Base-by-base conservation (phyloP, 2,797 vertebrate species). In the Brachymystax lenok region DNA sequence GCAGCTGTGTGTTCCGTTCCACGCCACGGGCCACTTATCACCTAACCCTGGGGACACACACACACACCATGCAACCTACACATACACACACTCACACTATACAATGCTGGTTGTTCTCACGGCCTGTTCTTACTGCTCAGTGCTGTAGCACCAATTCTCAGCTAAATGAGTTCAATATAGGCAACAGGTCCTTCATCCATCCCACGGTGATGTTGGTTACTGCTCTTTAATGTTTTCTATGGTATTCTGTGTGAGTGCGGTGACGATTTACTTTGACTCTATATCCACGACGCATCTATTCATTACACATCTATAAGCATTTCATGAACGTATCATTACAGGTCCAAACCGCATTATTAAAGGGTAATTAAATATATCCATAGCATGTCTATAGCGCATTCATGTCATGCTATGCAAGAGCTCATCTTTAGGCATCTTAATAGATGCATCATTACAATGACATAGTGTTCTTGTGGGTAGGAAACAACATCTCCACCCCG, bases 11-110 rank as follows among this genome's bases (percentile, higher is more conserved):
- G 88, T 87, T 91, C 80, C 85, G 84, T 59, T 59, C 78, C 21
- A 56, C 85, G 88, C 73, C 86, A 77, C 79, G 75, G 85, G 88
- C 88, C 91, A 93, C 93, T 94, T 94, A 94, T 94, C 92, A 92
- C 90, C 77, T 71, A 77, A 79, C 92, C 90, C 91, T 0, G 61
- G 92, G 92, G 93, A 94, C 19, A 27, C 69, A 30, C 66, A 30
- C 66, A 17, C 69, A 12, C 40, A 24, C 46, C 3, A 40, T 6
- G 35, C 19, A 35, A 46, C 68, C 40, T 35, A 76, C 82, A 79
- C 78, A 69, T 82, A 81, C 77, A 82, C 61, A 74, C 61, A 24
- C 80, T 85, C 83, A 79, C 68, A 75, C 73, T 28, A n/a, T 70
- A 82, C 30, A 64, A 76, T 73, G 59, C 56, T 7, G 19, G 6